Evolutionary conservation across 2,888 invertebrate genomes (phyloP), one percentile per base, ranked within the genome.

Genomic region (Drosophila fungiperda): DNA sequence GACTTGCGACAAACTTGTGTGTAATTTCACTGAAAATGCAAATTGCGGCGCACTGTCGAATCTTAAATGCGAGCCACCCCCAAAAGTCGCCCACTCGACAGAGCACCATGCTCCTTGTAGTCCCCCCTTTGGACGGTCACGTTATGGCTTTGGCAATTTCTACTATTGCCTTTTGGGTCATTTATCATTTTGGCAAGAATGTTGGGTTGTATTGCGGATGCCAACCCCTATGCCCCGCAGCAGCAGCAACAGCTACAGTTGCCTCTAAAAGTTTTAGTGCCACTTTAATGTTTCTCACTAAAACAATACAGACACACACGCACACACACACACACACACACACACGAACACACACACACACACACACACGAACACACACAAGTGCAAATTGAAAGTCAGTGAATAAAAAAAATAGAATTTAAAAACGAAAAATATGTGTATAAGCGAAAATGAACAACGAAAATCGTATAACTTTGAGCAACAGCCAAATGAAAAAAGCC

Each of bases 101-200:
- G 12, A 54, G 9, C 23, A 57, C 42, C 11, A 11, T 20, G 1
- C 29, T 32, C 5, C 15, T 7, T 36, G 3, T 9, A 8, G n/a
- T 0, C n/a, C 48, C 17, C 9, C n/a, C 20, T 12, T 23, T 26
- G 7, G 12, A 7, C 7, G 15, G 36, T 36, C 23, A 17, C 11
- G 52, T 64, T 78, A 52, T 77, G 55, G 59, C 60, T 66, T 82
- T 58, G 69, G 85, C 71, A 75, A 78, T 82, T 74, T 83, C 68
- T 53, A 54, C 67, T 68, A 81, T 73, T 82, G 79, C 59, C 62
- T 50, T 78, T 71, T 84, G 60, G 70, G 68, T 88, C 87, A 82
- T 84, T 89, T 84, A 89, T 84, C 89, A 89, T 88, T 68, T 80
- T 82, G 88, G 88, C 79, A 73, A 87, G 76, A 81, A 87, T 80